phyloP scores from a whole-genome alignment of 2,113 vertebrate species.

The Mirounga angustirostris region DNA sequence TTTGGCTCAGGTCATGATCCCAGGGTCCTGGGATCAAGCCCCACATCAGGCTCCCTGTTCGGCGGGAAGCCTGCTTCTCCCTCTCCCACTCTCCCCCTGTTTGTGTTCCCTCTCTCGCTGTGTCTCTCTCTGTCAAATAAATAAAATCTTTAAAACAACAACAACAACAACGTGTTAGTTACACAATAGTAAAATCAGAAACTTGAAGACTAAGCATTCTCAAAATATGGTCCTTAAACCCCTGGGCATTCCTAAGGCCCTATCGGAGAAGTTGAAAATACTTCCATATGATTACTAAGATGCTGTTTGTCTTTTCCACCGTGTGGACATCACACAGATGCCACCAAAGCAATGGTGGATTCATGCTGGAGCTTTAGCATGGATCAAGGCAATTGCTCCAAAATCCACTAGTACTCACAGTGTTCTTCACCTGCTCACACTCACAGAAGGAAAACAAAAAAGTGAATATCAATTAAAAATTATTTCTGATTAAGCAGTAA shows the following conservation, averaged over 20 bases:
- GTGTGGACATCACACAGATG: not conserved
- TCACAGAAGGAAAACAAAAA: not conserved
- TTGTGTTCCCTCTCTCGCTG: no score
- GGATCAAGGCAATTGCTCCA: not conserved
- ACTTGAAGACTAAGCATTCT: not conserved
- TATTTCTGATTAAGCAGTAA: not conserved
- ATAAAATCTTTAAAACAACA: no score
- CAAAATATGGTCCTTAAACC: not conserved
- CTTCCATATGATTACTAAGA: not conserved
- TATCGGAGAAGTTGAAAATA: not conserved
- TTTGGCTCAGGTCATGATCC: no score
- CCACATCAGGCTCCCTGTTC: no score
- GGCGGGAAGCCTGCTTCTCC: no score
- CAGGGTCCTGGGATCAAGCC: no score
- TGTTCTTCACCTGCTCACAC: not conserved
- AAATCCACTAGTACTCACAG: not conserved
- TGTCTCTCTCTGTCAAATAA: no score
- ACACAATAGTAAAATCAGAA: conserved; percentile 7
- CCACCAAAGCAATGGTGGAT: not conserved
- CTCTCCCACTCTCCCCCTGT: no score
- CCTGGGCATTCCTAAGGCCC: not conserved
- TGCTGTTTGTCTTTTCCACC: not conserved
- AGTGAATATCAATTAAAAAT: not conserved
- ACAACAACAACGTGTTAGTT: not conserved
- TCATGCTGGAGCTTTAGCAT: not conserved